Base-by-base conservation (phyloP, 1,140 invertebrate genomes). In the Pogonomyrmex barbatus region DNA sequence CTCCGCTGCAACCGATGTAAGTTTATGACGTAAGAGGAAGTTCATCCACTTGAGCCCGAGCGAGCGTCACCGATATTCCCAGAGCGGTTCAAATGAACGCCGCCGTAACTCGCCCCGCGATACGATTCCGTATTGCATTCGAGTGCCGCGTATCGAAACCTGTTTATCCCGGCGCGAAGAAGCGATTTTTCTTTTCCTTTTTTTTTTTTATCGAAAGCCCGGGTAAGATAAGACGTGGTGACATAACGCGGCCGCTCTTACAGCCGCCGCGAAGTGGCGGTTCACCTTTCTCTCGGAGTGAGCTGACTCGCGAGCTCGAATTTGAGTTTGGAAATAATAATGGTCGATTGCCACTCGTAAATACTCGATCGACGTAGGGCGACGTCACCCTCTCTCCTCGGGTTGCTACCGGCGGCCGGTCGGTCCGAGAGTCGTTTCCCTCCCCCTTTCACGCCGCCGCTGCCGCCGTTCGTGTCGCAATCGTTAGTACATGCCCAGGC, bases 281-380 rank as follows among this genome's bases (percentile, higher is more conserved):
- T 54, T 81, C 76, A 70, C 89, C 89, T 90, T 90, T 90, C 89
- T 90, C 89, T 71, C 83, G 24, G 84, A 24, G 24, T 12, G 47
- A 65, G 68, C 54, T 73, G 77, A 56, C 39, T 70, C 47, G 58
- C 79, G 65, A 82, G 58, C 79, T 90, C 83, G 89, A 90, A 90
- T 90, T 90, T 79, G 88, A 87, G 86, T 88, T 90, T 89, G 86
- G 86, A 89, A 85, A 90, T 81, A 85, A 87, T 79, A 73, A 84
- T 54, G 71, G 10, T n/a, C 36, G 67, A 79, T 81, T 58, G 56
- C 82, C 86, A 76, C 50, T 85, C 73, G 67, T 68, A 87, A 89
- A 77, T 24, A 24, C 71, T 78, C 85, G 88, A 79, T 83, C 77
- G n/a, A n/a, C n/a, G 83, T 89, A 89, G 62, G 75, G 67, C 63